Evolutionary conservation across 1,140 invertebrate genomes (phyloP).

Genomic region (Zophobas morio): DNA sequence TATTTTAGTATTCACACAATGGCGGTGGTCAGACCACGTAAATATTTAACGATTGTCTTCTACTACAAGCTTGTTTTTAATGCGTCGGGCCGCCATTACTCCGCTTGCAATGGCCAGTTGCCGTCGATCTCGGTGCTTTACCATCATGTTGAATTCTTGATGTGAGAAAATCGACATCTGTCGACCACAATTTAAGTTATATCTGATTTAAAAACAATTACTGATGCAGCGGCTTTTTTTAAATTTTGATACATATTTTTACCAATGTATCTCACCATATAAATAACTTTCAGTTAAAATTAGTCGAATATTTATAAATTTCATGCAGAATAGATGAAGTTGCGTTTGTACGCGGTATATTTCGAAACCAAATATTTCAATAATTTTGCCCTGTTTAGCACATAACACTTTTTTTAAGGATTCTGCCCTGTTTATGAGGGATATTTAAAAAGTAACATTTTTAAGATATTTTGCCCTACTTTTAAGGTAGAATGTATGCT

Average conservation of each 20-base stretch:
- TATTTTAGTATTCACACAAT: constrained; percentile 30
- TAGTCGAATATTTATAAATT: too few species aligned
- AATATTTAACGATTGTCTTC: constrained; percentile 24
- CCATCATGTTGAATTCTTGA: constrained; percentile 32
- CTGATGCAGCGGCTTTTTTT: neutral
- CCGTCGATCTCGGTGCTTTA: constrained; percentile 27
- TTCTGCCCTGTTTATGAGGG: too few species aligned
- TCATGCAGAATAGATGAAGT: too few species aligned
- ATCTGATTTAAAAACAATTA: constrained; percentile 31
- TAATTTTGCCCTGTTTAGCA: too few species aligned
- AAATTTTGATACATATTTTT: neutral
- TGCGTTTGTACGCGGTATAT: too few species aligned
- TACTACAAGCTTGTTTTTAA: constrained; percentile 35
- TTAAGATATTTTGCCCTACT: too few species aligned
- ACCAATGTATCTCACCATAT: too few species aligned
- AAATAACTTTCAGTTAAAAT: too few species aligned
- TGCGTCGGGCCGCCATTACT: constrained; percentile 36
- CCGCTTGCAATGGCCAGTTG: constrained; percentile 36
- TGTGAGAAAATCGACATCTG: constrained; percentile 31
- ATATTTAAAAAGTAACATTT: too few species aligned
- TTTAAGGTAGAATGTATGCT: too few species aligned
- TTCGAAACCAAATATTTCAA: too few species aligned
- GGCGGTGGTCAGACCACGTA: constrained; percentile 31
- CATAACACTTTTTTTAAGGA: too few species aligned
- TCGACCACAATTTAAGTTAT: neutral